These are phyloP conservation scores for Pomatostomus ruficeps DNA, from an alignment of 2,113 vertebrate species.

Conservation along the genomic window DNA sequence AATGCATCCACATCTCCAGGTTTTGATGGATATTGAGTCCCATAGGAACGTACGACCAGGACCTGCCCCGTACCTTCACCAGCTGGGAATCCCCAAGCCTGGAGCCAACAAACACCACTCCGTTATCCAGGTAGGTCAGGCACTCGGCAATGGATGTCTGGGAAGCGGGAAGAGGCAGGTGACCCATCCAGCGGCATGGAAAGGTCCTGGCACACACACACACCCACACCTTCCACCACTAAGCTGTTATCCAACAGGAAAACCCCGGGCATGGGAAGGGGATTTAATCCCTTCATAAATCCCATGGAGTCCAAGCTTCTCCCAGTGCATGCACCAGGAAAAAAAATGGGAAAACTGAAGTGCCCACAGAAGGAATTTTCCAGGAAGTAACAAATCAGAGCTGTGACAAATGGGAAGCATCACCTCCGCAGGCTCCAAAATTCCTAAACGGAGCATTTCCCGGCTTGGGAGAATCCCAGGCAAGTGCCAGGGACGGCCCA, in stretches of 20 bases:
- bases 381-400: neutral
- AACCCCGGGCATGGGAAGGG: neutral
- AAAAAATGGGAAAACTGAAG: neutral
- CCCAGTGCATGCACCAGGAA: neutral
- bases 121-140: slow-evolving; percentile 95
- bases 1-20: neutral
- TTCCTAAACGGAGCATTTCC: rapidly evolving
- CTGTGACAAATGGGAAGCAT: neutral
- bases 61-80: slow-evolving; percentile 80
- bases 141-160: slow-evolving; percentile 98
- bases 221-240: neutral
- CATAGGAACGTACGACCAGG: too few relatives aligned
- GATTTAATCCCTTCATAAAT: neutral
- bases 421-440: rapidly evolving
- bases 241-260: neutral
- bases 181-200: neutral
- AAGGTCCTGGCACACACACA: neutral
- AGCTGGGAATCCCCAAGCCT: slow-evolving; percentile 96
- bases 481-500: rapidly evolving
- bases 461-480: neutral
- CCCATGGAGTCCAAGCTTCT: neutral
- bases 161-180: neutral
- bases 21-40: neutral
- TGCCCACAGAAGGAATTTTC: neutral
- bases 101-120: slow-evolving; percentile 96